Evolutionary conservation across 2,797 vertebrate species (phyloP), one percentile per base, ranked within the genome.

Genomic region (Notolabrus celidotus): DNA sequence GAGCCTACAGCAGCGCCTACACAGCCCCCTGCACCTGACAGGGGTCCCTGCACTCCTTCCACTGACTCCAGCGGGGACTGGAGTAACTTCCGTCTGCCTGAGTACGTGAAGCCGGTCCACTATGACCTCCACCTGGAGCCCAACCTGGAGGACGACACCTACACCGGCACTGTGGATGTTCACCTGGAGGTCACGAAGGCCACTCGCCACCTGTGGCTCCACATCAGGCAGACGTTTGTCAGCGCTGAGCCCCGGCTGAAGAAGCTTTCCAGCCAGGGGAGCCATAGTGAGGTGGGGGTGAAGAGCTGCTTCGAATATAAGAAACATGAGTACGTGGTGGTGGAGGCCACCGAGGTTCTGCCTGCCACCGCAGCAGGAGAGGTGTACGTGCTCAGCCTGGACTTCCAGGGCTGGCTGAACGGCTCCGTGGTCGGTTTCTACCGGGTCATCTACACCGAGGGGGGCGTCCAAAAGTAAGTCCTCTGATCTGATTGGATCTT

Each of bases 401-500:
- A 94, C 78, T 99, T 99, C 87, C 91, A 95, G 42, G 97, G 97
- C 64, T 94, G 92, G 94, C 94, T 99, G 51, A 97, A 95, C 0
- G 95, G 95, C 65, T 98, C 97, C 0, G 92, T 99, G 36, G 97
- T 99, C 83, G 98, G 98, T 0, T 99, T 99, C 85, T 99, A 99
- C 72, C 93, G 92, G 59, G 98, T 97, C 38, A 94, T 95, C 10
- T 99, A 99, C 83, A 77, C 39, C 1, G 97, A 98, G 72, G 25
- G 85, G 0, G 94, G 88, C 16, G 0, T 52, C 7, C 85, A 42
- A 79, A 99, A 94, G 97, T 99, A 95, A 96, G 93, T 87, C 31
- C 16, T 46, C 27, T 51, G 17, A 20, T 54, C 10, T 11, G n/a
- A 6, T 31, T 29, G 29, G n/a, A n/a, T n/a, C n/a, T n/a, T 17